A percentile compares a stretch with the other conserved stretches of the same genome.
These are phyloP conservation scores for Melanerpes formicivorus DNA, from an alignment of 2,113 vertebrate species.

Conservation along the genomic window DNA sequence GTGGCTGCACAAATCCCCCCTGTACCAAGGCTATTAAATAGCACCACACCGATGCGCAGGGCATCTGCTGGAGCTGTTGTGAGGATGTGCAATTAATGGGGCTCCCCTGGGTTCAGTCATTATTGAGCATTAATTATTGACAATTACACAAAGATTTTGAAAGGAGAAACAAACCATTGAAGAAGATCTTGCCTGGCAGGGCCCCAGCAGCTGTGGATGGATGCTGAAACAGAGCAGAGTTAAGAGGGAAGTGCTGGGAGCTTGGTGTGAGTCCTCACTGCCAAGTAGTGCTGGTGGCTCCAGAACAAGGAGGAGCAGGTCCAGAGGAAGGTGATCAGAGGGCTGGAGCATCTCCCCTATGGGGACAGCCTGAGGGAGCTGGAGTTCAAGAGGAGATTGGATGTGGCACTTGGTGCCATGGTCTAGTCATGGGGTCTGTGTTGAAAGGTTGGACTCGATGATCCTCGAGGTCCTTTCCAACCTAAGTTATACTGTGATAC, in stretches of 20 bases:
- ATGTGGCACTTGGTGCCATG: no score
- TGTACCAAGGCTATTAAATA: neutral
- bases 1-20: neutral
- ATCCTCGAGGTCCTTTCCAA: no score
- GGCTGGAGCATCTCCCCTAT: no score
- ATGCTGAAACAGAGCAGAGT: neutral
- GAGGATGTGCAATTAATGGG: conserved; percentile 42
- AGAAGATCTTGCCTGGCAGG: neutral
- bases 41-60: neutral
- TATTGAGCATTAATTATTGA: conserved; percentile 70
- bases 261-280: neutral
- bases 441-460: no score
- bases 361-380: no score
- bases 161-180: neutral
- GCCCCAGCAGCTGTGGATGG: neutral
- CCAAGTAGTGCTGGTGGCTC: neutral
- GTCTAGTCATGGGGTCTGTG: no score
- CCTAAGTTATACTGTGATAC: no score
- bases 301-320: no score
- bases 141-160: neutral
- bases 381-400: no score
- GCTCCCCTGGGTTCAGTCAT: conserved; percentile 60
- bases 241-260: neutral
- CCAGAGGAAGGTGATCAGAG: no score
- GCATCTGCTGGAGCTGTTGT: neutral